Evolutionary conservation across 92 coral and sea anemone genomes (phyloP), one percentile per base, ranked within the genome.

Genomic region (Epizoanthus ramosus): DNA sequence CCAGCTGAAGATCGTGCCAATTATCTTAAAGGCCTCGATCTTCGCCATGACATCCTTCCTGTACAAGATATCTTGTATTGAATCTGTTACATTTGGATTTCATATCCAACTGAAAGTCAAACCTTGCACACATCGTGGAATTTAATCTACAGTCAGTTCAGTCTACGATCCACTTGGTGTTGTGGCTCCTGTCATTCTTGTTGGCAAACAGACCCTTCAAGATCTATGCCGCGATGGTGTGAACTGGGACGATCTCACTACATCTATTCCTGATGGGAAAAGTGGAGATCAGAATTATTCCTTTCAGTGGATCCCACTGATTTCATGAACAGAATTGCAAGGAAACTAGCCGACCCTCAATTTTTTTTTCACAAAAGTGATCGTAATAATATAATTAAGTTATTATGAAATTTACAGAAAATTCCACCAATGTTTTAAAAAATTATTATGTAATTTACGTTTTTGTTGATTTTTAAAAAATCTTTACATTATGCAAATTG

Each of bases 261-360:
- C 74, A 67, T 88, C 59, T 80, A 41, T 47, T 65, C 65, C n/a
- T 79, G 83, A 0, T 45, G 53, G 43, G 89, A 80, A 41, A 71
- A 70, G 66, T 89, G 91, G 95, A 87, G 95, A 12, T 74, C 89
- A n/a, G 89, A 87, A 41, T 70, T 89, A 45, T 86, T 69, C 1
- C 87, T 84, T n/a, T n/a, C n/a, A n/a, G 31, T 28, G 31, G 31
- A 28, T n/a, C 31, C 0, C 31, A 2, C 31, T 28, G 31, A 28
- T 28, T 28, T 28, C 31, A 2, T 28, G 31, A 28, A 28, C 31
- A 28, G 31, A 28, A 28, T 28, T 28, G 31, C 31, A 2, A 28
- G 31, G 31, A 28, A 28, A 28, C 31, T 28, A 28, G 31, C 31
- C 31, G 31, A 28, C 31, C 31, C 31, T 28, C 31, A 28, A n/a